Evolutionary conservation across 2,797 vertebrate species (phyloP), one percentile per base, ranked within the genome.

Genomic region (Gymnodraco acuticeps): DNA sequence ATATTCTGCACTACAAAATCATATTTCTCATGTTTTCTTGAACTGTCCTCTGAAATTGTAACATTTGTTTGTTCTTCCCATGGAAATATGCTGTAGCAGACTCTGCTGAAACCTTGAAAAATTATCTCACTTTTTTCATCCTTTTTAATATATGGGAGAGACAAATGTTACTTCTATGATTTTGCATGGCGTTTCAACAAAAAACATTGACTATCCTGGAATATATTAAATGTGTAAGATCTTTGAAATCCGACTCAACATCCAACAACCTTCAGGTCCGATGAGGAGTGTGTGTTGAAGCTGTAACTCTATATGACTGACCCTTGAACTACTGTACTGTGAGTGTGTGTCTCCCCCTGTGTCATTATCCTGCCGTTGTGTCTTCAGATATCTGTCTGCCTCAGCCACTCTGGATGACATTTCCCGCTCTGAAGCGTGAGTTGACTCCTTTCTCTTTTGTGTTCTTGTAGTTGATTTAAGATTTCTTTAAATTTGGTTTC

Each of bases 321-420:
- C 58, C 3, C 13, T 73, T n/a, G 15, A 20, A 23, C 31, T 42
- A 8, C 9, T 79, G 53, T 70, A 43, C 42, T 90, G 73, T 80
- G 59, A 83, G 67, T 78, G 77, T 77, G 84, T 83, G 64, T 87
- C 45, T 87, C 69, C 73, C 77, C 60, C 64, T 86, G 73, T 89
- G 84, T 94, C 93, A 92, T 72, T 82, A 80, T 94, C 86, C 92
- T 90, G 90, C 92, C 92, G 94, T 97, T 94, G 93, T 96, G 94
- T 97, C 96, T 96, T 84, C 95, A 97, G 96, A 95, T 97, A 97
- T 95, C 93, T 96, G 94, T 95, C 95, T 93, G 96, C 96, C 90
- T 96, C 96, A 87, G 95, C 95, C 93, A 96, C 96, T 92, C 89
- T 97, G 96, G 96, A 97, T 91, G 96, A 97, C 95, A 93, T 96